Evolutionary conservation across 2,888 invertebrate genomes (phyloP).

Genomic region (Rhagophthalmus giganteus): DNA sequence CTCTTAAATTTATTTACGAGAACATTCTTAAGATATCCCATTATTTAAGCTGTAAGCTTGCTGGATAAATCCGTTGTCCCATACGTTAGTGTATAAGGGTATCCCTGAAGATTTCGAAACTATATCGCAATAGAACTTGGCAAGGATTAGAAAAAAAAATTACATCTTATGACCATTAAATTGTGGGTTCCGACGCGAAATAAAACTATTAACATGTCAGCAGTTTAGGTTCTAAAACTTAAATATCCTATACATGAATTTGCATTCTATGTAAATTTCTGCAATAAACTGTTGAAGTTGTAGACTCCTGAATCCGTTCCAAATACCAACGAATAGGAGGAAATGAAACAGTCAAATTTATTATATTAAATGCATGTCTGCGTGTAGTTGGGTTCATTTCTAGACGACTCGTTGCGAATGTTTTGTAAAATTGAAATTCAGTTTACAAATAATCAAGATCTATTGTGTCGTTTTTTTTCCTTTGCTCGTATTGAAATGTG

Average conservation of each 20-base stretch:
- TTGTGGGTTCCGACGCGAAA: conserved; percentile 30
- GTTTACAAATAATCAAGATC: conserved; percentile 10
- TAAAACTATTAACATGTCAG: conserved; percentile 47
- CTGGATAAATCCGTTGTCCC: too few species aligned
- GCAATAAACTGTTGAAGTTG: conserved; percentile 42
- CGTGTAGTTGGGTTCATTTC: conserved; percentile 34
- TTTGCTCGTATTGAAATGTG: conserved; percentile 5
- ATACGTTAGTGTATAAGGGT: background rate
- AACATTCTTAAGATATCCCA: too few species aligned
- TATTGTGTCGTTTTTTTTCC: conserved; percentile 5
- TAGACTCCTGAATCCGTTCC: conserved; percentile 37
- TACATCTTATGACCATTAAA: conserved; percentile 2
- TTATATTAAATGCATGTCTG: conserved; percentile 43
- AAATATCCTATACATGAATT: conserved; percentile 47
- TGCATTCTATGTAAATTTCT: conserved; percentile 48
- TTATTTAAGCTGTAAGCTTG: background rate
- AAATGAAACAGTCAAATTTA: conserved; percentile 46
- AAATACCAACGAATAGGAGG: conserved; percentile 42
- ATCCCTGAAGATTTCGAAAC: background rate
- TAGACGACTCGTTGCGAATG: conserved; percentile 1
- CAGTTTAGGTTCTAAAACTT: conserved; percentile 42
- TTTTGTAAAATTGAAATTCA: conserved; percentile 4
- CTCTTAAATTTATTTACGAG: too few species aligned
- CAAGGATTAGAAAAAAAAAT: background rate
- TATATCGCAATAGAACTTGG: background rate